A percentile compares a stretch with the other conserved stretches of the same genome.
Evolutionary conservation across 35 echinoderm and acorn worm species (phyloP).

Genomic region (Lytechinus variegatus): DNA sequence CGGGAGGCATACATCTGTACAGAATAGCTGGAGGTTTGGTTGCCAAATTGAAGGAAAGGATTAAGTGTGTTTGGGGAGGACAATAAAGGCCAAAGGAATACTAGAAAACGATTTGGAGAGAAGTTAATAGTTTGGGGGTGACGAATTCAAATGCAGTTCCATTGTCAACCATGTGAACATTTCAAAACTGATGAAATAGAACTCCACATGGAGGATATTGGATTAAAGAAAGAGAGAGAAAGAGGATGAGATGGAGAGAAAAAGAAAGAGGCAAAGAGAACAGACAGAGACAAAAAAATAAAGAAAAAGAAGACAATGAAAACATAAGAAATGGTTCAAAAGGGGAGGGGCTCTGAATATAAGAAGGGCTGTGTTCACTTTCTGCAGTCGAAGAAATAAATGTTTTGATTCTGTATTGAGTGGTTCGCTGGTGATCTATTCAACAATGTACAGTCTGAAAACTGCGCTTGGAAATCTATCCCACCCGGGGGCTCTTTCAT

Average conservation of each 20-base stretch:
- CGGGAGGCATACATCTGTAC: not conserved
- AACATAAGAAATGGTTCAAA: not conserved
- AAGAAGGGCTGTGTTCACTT: not conserved
- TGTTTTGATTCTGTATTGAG: not conserved
- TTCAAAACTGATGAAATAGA: not conserved
- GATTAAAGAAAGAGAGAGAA: not conserved
- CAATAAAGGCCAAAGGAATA: constrained; percentile 19
- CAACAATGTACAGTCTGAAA: too few species aligned
- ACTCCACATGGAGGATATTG: not conserved
- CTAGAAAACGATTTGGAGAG: constrained; percentile 6
- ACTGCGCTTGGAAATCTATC: too few species aligned
- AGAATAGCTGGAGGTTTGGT: not conserved
- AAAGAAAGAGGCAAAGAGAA: not conserved
- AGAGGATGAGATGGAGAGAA: not conserved
- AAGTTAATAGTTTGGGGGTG: constrained; percentile 45
- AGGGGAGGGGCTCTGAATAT: not conserved
- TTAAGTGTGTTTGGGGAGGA: constrained; percentile 39
- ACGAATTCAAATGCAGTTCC: not conserved
- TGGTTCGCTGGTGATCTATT: too few species aligned
- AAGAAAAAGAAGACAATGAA: not conserved
- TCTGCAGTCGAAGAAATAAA: not conserved
- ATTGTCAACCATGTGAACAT: not conserved
- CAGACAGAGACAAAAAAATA: not conserved
- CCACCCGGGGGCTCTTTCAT: too few species aligned
- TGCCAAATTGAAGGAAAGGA: constrained; percentile 27